Conservation (phyloP, 2,113 vertebrate genomes). For the Lasiurus cinereus region DNA sequence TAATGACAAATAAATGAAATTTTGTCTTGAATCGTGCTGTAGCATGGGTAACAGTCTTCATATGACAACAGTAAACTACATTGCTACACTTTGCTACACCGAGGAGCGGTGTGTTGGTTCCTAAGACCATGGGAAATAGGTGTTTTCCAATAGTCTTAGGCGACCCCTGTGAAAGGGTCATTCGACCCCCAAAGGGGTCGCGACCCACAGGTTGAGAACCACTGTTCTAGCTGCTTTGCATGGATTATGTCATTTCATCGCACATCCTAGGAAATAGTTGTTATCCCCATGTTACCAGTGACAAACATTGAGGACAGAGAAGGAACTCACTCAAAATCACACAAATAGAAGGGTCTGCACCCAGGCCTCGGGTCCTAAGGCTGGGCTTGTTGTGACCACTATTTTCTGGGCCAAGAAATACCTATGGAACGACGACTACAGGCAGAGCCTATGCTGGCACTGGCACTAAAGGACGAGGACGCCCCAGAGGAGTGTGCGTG, state of each 20-base stretch:
- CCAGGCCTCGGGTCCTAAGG: constrained; percentile 6
- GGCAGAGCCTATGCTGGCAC: neutral
- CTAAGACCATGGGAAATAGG: too few species aligned
- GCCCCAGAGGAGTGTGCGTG: neutral
- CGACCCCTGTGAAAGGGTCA: too few species aligned
- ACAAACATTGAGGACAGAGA: neutral
- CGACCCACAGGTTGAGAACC: too few species aligned
- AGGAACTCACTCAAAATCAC: constrained; percentile 29
- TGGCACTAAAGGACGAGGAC: constrained; percentile 5
- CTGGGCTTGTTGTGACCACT: neutral
- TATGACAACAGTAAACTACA: too few species aligned
- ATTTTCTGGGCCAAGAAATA: neutral
- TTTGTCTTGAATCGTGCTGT: too few species aligned
- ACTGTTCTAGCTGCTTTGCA: too few species aligned
- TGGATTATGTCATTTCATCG: constrained; percentile 3
- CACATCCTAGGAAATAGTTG: neutral
- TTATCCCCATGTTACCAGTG: neutral
- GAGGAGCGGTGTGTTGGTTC: too few species aligned
- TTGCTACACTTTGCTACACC: too few species aligned
- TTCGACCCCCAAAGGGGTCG: too few species aligned
- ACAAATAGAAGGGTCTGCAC: neutral
- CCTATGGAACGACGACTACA: neutral
- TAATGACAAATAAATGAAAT: too few species aligned
- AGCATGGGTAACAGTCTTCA: too few species aligned
- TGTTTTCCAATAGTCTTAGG: too few species aligned